phyloP scores from a whole-genome alignment of 2,888 invertebrate species.

The Scrobipalpa atriplicella region DNA sequence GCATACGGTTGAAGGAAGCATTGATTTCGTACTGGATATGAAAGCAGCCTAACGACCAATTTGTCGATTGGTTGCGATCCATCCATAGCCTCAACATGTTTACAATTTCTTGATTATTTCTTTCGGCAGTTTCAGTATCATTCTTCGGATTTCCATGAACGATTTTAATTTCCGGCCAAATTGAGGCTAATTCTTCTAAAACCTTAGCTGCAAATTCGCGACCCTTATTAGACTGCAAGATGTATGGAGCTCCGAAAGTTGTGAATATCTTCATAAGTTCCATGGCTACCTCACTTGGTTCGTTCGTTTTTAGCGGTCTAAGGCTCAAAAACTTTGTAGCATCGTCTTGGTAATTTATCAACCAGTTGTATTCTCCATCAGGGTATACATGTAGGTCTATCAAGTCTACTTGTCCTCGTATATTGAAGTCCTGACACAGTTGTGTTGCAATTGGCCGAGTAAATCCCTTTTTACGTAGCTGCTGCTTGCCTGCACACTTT shows the following conservation, averaged over 20 bases:
- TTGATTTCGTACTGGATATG: not conserved
- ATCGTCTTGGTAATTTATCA: conserved; percentile 6
- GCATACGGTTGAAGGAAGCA: not conserved
- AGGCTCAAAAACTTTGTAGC: conserved; percentile 1
- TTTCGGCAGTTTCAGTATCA: not conserved
- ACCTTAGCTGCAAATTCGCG: conserved; percentile 18
- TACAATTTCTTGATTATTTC: not conserved
- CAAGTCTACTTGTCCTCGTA: conserved; percentile 6
- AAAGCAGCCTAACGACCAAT: conserved; percentile 2
- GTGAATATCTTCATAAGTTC: conserved; percentile 44
- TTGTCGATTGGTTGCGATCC: not conserved
- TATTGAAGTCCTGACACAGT: conserved; percentile 43
- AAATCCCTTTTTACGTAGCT: conserved; percentile 38
- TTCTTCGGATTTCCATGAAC: conserved; percentile 2
- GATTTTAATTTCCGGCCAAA: conserved; percentile 15
- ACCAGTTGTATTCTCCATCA: conserved; percentile 1
- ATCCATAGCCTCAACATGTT: not conserved
- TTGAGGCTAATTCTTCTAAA: not conserved
- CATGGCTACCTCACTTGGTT: conserved; percentile 45
- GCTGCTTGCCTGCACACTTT: conserved; percentile 38
- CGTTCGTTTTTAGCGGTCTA: conserved; percentile 3
- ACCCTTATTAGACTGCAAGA: conserved; percentile 21
- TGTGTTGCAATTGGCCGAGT: conserved; percentile 40
- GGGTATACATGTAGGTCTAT: not conserved
- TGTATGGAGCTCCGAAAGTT: conserved; percentile 5